These are phyloP conservation scores for Yponomeuta malinellus DNA, from an alignment of 2,888 invertebrate genomes.

Conservation along the genomic window DNA sequence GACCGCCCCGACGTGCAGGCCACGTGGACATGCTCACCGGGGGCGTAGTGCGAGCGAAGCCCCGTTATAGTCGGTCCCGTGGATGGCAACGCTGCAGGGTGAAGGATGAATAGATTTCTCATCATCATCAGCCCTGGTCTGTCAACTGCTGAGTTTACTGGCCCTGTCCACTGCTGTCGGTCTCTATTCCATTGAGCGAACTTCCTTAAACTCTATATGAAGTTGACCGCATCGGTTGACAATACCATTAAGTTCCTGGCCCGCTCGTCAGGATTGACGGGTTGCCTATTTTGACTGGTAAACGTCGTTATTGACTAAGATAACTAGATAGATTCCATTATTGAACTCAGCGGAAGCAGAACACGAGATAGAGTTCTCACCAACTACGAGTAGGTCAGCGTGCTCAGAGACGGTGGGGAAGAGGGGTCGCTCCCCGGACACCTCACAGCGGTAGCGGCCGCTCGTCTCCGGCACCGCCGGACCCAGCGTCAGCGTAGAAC, in stretches of 20 bases:
- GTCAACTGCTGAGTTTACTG: too few relatives aligned
- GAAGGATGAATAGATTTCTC: background rate
- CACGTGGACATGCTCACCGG: constrained; percentile 82
- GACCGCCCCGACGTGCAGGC: constrained; percentile 87
- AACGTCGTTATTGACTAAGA: too few relatives aligned
- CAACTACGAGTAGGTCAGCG: constrained; percentile 80
- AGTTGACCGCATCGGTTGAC: too few relatives aligned
- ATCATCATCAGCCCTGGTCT: too few relatives aligned
- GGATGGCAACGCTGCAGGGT: constrained; percentile 79
- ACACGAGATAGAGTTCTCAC: constrained; percentile 51
- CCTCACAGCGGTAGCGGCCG: constrained; percentile 83
- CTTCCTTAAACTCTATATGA: too few relatives aligned
- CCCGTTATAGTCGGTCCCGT: constrained; percentile 84
- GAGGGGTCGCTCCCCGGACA: constrained; percentile 82
- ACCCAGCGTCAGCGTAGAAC: constrained; percentile 74
- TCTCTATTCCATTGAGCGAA: too few relatives aligned
- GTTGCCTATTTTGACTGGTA: too few relatives aligned
- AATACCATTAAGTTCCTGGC: too few relatives aligned
- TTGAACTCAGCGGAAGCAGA: background rate
- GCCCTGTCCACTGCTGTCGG: too few relatives aligned
- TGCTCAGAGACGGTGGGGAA: constrained; percentile 82
- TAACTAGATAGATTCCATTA: background rate
- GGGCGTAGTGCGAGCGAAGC: constrained; percentile 82
- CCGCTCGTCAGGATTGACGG: too few relatives aligned
- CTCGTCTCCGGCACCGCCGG: constrained; percentile 77